phyloP scores from a whole-genome alignment of 30 jellyfish, hydroid and myxozoan species.

The Aurelia sp. region DNA sequence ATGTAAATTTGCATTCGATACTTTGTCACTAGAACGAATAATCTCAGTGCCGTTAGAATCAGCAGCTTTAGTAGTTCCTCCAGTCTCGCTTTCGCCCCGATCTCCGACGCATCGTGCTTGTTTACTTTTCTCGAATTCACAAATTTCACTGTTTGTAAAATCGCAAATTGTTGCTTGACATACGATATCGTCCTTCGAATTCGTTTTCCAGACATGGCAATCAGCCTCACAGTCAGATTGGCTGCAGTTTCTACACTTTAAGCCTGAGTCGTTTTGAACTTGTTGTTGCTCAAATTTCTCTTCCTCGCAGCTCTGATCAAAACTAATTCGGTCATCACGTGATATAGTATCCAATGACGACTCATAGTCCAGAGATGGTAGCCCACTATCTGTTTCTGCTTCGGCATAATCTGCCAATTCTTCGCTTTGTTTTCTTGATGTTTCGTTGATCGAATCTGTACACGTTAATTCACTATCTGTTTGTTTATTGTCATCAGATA shows the following conservation, averaged over 20 bases:
- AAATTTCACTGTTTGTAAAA: no score
- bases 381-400: slow-evolving; percentile 66
- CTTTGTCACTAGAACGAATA: no score
- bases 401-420: slow-evolving; percentile 38
- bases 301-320: slow-evolving; percentile 32
- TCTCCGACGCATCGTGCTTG: no score
- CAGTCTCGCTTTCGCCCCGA: no score
- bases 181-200: no score
- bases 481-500: background rate
- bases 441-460: background rate
- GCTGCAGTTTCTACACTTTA: background rate
- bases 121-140: no score
- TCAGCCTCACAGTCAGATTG: no score
- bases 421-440: background rate
- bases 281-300: background rate
- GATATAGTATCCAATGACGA: slow-evolving; percentile 67
- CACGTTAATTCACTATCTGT: background rate
- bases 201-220: no score
- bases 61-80: no score
- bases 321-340: slow-evolving; percentile 52
- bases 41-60: no score
- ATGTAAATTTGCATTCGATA: no score
- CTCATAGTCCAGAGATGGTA: slow-evolving; percentile 60
- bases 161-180: no score
- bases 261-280: slow-evolving; percentile 14